Conservation (phyloP, 2,888 invertebrate species). For the Ichneumon xanthorius region DNA sequence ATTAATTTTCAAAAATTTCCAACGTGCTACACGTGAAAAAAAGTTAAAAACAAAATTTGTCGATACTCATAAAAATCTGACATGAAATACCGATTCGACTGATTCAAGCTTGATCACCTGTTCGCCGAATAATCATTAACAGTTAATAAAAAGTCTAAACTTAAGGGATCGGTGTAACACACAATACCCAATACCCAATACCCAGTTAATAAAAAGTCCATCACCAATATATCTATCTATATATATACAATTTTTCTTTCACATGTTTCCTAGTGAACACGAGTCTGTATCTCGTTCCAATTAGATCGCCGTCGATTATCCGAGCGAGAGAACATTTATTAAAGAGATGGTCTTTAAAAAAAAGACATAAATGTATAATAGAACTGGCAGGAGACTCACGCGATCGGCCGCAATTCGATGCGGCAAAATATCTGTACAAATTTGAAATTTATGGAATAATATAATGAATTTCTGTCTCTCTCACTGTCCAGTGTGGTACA, state of each 20-base stretch:
- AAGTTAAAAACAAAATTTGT: neutral
- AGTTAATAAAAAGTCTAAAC: neutral
- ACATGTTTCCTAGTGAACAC: neutral
- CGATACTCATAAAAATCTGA: neutral
- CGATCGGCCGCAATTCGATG: neutral
- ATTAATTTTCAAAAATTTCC: neutral
- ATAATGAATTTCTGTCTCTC: neutral
- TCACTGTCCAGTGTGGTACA: neutral
- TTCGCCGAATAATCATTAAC: neutral
- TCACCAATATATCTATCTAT: neutral
- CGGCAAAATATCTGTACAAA: neutral
- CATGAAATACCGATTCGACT: slow-evolving; percentile 13
- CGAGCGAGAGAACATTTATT: neutral
- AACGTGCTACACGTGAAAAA: neutral
- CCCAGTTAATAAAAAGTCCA: no score
- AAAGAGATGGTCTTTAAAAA: neutral
- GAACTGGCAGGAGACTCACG: neutral
- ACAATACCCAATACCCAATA: no score
- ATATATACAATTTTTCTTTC: neutral
- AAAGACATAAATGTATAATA: neutral
- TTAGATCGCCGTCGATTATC: neutral
- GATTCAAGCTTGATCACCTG: neutral
- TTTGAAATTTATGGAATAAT: neutral
- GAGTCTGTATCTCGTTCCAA: neutral
- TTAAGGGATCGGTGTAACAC: no score